Conservation (phyloP, 2,797 vertebrate species). For the Caiman crocodilus region DNA sequence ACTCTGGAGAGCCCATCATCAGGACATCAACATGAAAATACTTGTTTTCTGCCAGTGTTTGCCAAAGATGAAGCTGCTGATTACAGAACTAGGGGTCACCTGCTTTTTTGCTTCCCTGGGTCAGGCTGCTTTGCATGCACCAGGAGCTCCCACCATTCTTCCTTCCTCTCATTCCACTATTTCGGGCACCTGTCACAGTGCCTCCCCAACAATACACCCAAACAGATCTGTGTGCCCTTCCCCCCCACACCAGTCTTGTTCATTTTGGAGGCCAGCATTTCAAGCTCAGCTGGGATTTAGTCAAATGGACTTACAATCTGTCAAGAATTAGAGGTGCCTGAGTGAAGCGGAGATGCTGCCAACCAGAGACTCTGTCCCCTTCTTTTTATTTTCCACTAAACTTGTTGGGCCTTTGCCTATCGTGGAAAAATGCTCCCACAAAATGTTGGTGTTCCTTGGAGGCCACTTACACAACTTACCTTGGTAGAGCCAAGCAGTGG, state of each 20-base stretch:
- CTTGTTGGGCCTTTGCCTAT: neutral
- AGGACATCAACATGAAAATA: conserved; percentile 66
- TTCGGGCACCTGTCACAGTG: neutral
- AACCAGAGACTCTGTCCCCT: neutral
- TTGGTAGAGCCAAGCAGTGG: too few species aligned
- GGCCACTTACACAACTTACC: neutral
- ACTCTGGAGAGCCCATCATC: conserved; percentile 49
- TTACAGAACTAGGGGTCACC: conserved; percentile 48
- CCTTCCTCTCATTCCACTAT: neutral
- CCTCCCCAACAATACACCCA: too few species aligned
- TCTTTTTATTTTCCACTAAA: neutral
- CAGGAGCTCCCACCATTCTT: neutral
- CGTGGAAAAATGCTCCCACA: conserved; percentile 26
- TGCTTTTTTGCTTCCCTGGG: neutral
- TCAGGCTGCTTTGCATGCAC: neutral
- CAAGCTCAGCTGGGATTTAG: neutral
- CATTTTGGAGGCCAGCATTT: neutral
- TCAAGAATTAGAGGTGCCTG: neutral
- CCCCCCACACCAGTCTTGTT: neutral
- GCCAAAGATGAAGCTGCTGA: conserved; percentile 57
- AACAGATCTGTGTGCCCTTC: neutral
- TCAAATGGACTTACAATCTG: neutral
- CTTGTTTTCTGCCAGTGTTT: conserved; percentile 53
- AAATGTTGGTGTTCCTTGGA: conserved; percentile 45
- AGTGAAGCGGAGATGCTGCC: neutral